phyloP scores from a whole-genome alignment of 2,113 vertebrate genomes.

The Zeus faber region DNA sequence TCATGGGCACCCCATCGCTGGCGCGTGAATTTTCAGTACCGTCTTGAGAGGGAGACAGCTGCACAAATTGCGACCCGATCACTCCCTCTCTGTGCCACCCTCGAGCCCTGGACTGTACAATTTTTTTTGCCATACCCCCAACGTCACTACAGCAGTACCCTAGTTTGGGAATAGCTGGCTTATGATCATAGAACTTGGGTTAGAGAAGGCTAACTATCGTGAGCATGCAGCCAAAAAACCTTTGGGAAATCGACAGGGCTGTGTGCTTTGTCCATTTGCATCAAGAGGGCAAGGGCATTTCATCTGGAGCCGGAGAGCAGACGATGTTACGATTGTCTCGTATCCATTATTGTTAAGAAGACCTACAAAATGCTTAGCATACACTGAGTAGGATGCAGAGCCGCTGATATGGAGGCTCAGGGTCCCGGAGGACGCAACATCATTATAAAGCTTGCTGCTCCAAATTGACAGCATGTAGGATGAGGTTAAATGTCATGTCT shows the following conservation, averaged over 20 bases:
- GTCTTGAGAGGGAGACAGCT: too few relatives aligned
- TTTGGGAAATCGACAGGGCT: not conserved
- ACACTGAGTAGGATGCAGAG: constrained; percentile 2
- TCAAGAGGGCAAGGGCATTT: not conserved
- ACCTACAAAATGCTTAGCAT: constrained; percentile 3
- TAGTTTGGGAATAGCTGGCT: too few relatives aligned
- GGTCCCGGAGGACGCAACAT: constrained; percentile 7
- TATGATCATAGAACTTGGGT: too few relatives aligned
- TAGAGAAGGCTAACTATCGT: too few relatives aligned
- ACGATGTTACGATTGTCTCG: constrained; percentile 27
- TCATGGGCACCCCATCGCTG: too few relatives aligned
- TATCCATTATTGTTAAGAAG: constrained; percentile 17
- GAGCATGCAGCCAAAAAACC: too few relatives aligned
- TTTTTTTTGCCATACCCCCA: too few relatives aligned
- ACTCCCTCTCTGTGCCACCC: too few relatives aligned
- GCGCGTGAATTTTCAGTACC: too few relatives aligned
- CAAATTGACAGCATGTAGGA: not conserved
- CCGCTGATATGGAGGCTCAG: not conserved
- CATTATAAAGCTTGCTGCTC: constrained; percentile 30
- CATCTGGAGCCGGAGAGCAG: not conserved
- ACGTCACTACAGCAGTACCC: too few relatives aligned
- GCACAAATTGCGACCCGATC: too few relatives aligned
- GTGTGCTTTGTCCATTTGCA: not conserved
- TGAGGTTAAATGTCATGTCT: constrained; percentile 1
- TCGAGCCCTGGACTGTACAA: too few relatives aligned